Percentiles rank a stretch among this genome's conserved stretches.
Conservation (phyloP, 2,888 invertebrate species). For the Lepidochrysops patricia region DNA sequence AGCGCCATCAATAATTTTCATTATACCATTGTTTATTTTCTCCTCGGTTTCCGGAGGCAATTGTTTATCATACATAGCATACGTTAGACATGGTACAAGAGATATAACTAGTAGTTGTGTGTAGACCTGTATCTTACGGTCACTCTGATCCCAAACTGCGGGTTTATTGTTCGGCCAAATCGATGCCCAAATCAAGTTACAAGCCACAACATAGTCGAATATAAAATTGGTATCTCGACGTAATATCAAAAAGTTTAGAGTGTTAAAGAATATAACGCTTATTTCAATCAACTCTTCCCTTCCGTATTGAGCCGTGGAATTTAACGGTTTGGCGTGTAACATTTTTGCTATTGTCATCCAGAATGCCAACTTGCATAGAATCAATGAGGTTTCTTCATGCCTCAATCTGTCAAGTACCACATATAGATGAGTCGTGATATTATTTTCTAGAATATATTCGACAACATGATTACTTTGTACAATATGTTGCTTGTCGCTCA, state of each 20-base stretch:
- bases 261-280: slow-evolving; percentile 46
- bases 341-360: slow-evolving; percentile 53
- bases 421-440: slow-evolving; percentile 47
- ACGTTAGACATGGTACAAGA: slow-evolving; percentile 75
- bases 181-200: slow-evolving; percentile 43
- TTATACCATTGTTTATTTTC: slow-evolving; percentile 73
- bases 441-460: slow-evolving; percentile 40
- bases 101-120: slow-evolving; percentile 77
- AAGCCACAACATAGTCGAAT: slow-evolving; percentile 49
- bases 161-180: slow-evolving; percentile 39
- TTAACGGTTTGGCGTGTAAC: slow-evolving; percentile 42
- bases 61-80: slow-evolving; percentile 36
- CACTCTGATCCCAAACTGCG: slow-evolving; percentile 29
- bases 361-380: slow-evolving; percentile 65
- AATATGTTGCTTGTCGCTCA: slow-evolving; percentile 65
- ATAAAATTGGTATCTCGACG: slow-evolving; percentile 40
- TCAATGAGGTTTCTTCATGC: slow-evolving; percentile 55
- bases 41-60: slow-evolving; percentile 45
- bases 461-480: slow-evolving; percentile 46
- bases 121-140: slow-evolving; percentile 55
- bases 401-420: slow-evolving; percentile 52
- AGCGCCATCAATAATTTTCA: slow-evolving; percentile 75
- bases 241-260: slow-evolving; percentile 39
- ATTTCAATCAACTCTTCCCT: slow-evolving; percentile 50
- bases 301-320: slow-evolving; percentile 41